Conservation (phyloP, 2,888 invertebrate species). For the Caenorhabditis japonica region DNA sequence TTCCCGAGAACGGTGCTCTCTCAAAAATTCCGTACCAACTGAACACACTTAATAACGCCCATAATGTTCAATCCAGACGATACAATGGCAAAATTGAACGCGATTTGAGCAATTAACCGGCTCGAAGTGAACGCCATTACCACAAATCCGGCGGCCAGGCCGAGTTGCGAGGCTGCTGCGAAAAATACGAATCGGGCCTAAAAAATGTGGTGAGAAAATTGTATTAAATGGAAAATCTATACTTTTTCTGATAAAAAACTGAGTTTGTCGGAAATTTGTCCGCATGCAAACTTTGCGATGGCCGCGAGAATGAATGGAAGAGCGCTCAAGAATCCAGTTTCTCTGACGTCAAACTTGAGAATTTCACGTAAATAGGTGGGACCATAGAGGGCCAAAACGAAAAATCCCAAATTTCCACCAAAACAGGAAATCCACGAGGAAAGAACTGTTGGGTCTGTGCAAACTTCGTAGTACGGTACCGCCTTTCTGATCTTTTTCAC, state of each 20-base stretch:
- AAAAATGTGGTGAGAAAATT: not conserved
- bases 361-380: slow-evolving; percentile 58
- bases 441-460: slow-evolving; percentile 28
- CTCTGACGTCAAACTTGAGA: slow-evolving; percentile 57
- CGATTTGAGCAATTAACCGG: slow-evolving; percentile 53
- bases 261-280: slow-evolving; percentile 61
- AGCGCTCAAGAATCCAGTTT: slow-evolving; percentile 61
- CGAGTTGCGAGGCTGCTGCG: slow-evolving; percentile 63
- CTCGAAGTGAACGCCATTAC: slow-evolving; percentile 53
- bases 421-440: slow-evolving; percentile 35
- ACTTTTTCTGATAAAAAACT: slow-evolving; percentile 59
- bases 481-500: slow-evolving; percentile 31
- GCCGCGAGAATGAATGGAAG: slow-evolving; percentile 59
- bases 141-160: slow-evolving; percentile 62
- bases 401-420: slow-evolving; percentile 45
- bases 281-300: slow-evolving; percentile 57
- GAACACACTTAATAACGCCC: slow-evolving; percentile 58
- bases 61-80: slow-evolving; percentile 61
- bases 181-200: slow-evolving; percentile 60
- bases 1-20: not conserved
- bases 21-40: slow-evolving; percentile 37
- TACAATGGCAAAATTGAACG: slow-evolving; percentile 58
- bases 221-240: not conserved
- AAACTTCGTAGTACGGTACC: slow-evolving; percentile 51
- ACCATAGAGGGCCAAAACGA: slow-evolving; percentile 40